Percentiles rank a stretch among this genome's conserved stretches.
These are phyloP conservation scores for Distichodus sexfasciatus DNA, from an alignment of 2,797 vertebrate species.

Conservation along the genomic window DNA sequence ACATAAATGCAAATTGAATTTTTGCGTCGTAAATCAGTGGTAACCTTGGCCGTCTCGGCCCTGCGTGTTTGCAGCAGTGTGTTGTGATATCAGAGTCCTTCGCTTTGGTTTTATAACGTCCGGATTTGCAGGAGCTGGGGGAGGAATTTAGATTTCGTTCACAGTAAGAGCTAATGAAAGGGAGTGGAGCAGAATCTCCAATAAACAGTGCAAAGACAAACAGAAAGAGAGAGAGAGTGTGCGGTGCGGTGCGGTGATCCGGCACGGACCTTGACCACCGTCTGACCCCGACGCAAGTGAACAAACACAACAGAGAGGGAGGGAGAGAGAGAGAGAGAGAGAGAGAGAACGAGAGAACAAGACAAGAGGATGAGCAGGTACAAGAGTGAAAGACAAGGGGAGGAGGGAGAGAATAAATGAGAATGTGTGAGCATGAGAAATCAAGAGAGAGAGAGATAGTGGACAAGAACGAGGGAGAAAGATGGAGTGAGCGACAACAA, in stretches of 20 bases:
- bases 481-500: background rate
- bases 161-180: constrained; percentile 61
- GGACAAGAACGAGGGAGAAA: constrained; percentile 14
- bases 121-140: constrained; percentile 5
- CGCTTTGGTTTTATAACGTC: background rate
- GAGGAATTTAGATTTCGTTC: constrained; percentile 59
- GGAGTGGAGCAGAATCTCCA: constrained; percentile 44
- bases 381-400: too few species aligned
- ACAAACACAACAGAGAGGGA: background rate
- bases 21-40: background rate
- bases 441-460: background rate
- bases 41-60: background rate
- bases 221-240: too few species aligned
- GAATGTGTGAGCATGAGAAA: background rate
- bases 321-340: background rate
- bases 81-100: background rate
- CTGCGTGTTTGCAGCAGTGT: background rate
- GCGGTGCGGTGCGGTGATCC: constrained; percentile 7
- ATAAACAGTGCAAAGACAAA: constrained; percentile 14
- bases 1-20: too few species aligned
- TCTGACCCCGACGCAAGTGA: background rate
- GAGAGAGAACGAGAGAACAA: constrained; percentile 16
- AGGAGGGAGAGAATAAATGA: constrained; percentile 5
- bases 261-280: background rate
- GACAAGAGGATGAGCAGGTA: background rate